phyloP scores from a whole-genome alignment of 1,140 invertebrate genomes.

The Chlorops oryzae region DNA sequence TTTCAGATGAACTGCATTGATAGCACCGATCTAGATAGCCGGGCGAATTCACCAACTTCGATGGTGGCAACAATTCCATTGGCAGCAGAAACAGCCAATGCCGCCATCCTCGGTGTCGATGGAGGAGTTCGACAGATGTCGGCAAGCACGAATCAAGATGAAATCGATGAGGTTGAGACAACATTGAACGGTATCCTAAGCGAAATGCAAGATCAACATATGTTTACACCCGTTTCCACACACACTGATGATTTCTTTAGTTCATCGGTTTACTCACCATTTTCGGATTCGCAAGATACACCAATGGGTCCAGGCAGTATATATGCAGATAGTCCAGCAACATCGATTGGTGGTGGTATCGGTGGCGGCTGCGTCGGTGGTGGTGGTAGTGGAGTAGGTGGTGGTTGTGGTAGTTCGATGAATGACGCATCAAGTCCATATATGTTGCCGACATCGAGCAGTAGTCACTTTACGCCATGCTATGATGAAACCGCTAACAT shows the following conservation, averaged over 20 bases:
- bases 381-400: constrained; percentile 4
- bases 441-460: too few species aligned
- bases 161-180: constrained; percentile 34
- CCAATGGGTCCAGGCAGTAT: constrained; percentile 6
- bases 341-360: not conserved
- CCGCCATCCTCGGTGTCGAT: too few species aligned
- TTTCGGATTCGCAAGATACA: constrained; percentile 16
- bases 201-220: constrained; percentile 43
- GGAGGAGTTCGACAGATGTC: too few species aligned
- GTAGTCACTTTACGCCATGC: too few species aligned
- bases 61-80: not conserved
- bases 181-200: constrained; percentile 41
- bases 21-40: constrained; percentile 6
- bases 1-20: constrained; percentile 9
- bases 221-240: constrained; percentile 34
- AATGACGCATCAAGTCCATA: constrained; percentile 3
- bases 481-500: too few species aligned
- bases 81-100: not conserved
- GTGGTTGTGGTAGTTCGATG: not conserved
- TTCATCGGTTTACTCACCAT: constrained; percentile 34
- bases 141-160: constrained; percentile 12
- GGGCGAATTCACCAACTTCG: not conserved
- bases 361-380: not conserved
- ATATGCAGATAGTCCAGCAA: constrained; percentile 9
- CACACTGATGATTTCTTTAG: constrained; percentile 37